Evolutionary conservation across 2,888 invertebrate species (phyloP), one percentile per base, ranked within the genome.

Genomic region (Melanostoma mellinum): DNA sequence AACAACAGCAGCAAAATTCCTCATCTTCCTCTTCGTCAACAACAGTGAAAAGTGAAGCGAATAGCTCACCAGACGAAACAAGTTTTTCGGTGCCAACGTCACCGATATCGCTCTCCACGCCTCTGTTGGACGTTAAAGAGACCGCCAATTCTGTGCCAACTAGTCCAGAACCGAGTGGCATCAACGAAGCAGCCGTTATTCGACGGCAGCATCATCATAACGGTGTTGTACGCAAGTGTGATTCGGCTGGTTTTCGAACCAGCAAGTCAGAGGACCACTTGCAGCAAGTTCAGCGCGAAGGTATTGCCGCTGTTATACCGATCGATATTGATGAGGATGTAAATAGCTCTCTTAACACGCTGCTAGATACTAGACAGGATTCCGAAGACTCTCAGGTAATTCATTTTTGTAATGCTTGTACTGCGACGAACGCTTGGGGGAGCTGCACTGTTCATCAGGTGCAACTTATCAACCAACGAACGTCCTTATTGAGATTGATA

Each of bases 291-390:
- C 92, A 91, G 86, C 90, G 91, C 71, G 92, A 92, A 86, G 91
- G 91, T 87, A 94, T 97, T 91, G 96, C 96, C 88, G 95, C 97
- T 85, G 97, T 97, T 86, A 90, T 92, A 88, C 96, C 96, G 86
- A 97, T 97, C 88, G 97, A 98, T 88, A 95, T 97, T 90, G 98
- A 97, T 90, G 98, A 98, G 91, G 97, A 97, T 91, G 95, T 97
- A 89, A 97, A 97, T 89, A 97, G 97, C 90, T 98, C 98, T 85
- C 93, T 98, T 84, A 97, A 98, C 92, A 97, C 97, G 81, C 92
- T 98, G 79, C 92, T 97, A 86, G 97, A 97, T 92, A 97, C 96
- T 61, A 92, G 95, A 87, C 93, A 92, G 77, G 94, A 93, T 88
- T 92, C 90, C 88, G 92, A 89, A 86, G 91, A 91, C 85, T 92